Evolutionary conservation across 2,797 vertebrate species (phyloP), one percentile per base, ranked within the genome.

Genomic region (Megalops cyprinoides): DNA sequence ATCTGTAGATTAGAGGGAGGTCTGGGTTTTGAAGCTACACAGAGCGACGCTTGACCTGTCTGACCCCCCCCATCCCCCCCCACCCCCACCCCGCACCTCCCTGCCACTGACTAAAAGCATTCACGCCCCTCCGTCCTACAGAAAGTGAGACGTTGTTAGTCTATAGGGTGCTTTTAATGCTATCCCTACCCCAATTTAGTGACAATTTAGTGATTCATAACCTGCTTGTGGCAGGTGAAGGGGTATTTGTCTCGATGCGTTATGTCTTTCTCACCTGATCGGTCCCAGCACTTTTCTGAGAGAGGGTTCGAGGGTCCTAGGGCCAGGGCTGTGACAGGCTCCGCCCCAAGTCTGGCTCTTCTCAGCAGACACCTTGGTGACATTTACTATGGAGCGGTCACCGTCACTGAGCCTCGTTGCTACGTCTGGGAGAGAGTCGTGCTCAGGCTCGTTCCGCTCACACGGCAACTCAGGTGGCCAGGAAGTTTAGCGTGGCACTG

Each of bases 351-450:
- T n/a, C n/a, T n/a, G n/a, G n/a, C n/a, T n/a, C n/a, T n/a, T n/a
- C n/a, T n/a, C n/a, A n/a, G n/a, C n/a, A n/a, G n/a, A n/a, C n/a
- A n/a, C n/a, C n/a, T n/a, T n/a, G n/a, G n/a, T n/a, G n/a, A n/a
- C n/a, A n/a, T 81, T 81, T 67, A 62, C 81, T 46, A 58, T 60
- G 60, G 56, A 62, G 79, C 48, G 56, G 55, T 53, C 73, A 49
- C 60, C 49, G 62, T 76, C 74, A 18, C n/a, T n/a, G n/a, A n/a
- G n/a, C n/a, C n/a, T n/a, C n/a, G n/a, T n/a, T n/a, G n/a, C n/a
- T n/a, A n/a, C n/a, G n/a, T n/a, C n/a, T n/a, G n/a, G n/a, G n/a
- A n/a, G n/a, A n/a, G n/a, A n/a, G n/a, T n/a, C n/a, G n/a, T n/a
- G n/a, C n/a, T n/a, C n/a, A n/a, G n/a, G n/a, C n/a, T n/a, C n/a